phyloP scores from a whole-genome alignment of 2,113 vertebrate species.

The Thymallus thymallus region DNA sequence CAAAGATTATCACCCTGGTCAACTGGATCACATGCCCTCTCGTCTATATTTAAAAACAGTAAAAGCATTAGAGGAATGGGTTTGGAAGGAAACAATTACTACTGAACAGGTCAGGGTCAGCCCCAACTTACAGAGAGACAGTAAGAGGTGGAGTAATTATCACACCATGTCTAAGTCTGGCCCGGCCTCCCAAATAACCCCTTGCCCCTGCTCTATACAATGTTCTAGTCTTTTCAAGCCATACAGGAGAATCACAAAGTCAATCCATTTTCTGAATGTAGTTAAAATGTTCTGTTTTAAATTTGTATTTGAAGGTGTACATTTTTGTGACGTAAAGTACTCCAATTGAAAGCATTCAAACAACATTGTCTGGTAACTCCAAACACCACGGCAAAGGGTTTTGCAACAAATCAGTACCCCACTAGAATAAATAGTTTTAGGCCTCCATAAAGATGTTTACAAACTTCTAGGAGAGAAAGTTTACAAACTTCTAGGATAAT shows the following conservation, averaged over 20 bases:
- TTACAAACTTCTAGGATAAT: too few species aligned
- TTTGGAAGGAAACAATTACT: conserved; percentile 53
- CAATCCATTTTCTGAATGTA: background rate
- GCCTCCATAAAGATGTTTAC: too few species aligned
- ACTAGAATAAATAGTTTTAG: too few species aligned
- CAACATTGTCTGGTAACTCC: too few species aligned
- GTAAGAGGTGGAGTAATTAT: conserved; percentile 63
- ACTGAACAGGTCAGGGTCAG: conserved; percentile 51
- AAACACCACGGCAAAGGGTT: too few species aligned
- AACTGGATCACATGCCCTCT: conserved; percentile 66
- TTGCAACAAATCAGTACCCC: too few species aligned
- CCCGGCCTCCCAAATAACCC: background rate
- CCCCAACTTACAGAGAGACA: conserved; percentile 37
- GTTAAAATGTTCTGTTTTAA: background rate
- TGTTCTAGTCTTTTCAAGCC: background rate
- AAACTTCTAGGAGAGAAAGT: too few species aligned
- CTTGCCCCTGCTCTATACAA: background rate
- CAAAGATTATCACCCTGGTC: conserved; percentile 70
- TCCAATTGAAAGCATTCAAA: background rate
- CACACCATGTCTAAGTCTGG: conserved; percentile 40
- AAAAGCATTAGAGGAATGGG: conserved; percentile 55
- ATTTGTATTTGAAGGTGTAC: background rate
- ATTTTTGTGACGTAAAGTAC: background rate
- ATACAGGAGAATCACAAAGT: background rate
- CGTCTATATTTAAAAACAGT: conserved; percentile 70